These are phyloP conservation scores for Stegastes partitus DNA, from an alignment of 2,113 vertebrate genomes.

Conservation along the genomic window DNA sequence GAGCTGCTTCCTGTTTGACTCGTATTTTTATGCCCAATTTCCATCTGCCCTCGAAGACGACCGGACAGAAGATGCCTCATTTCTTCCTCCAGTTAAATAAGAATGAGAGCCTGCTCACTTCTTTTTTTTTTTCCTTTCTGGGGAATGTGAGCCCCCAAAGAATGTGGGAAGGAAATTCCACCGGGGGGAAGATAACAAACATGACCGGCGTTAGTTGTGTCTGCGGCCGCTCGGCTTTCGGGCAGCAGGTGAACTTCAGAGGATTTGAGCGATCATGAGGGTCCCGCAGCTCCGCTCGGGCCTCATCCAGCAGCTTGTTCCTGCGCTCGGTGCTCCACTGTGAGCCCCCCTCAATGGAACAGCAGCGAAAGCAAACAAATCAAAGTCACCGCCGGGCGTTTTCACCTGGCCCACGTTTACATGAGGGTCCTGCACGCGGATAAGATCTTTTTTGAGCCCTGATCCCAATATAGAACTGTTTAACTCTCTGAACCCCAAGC, in stretches of 20 bases:
- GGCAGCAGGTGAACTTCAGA: conserved; percentile 81
- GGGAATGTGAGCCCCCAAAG: conserved; percentile 76
- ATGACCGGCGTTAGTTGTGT: conserved; percentile 73
- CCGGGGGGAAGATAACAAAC: conserved; percentile 79
- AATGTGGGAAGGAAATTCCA: conserved; percentile 84
- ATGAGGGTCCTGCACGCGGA: conserved; percentile 59
- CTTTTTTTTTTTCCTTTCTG: conserved; percentile 36
- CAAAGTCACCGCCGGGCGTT: neutral
- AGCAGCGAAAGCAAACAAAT: conserved; percentile 68
- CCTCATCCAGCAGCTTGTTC: conserved; percentile 35
- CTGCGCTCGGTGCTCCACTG: conserved; percentile 39
- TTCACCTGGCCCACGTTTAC: conserved; percentile 58
- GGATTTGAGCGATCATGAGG: conserved; percentile 47
- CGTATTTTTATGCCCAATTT: conserved; percentile 46
- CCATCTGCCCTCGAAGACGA: conserved; percentile 42
- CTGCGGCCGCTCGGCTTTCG: conserved; percentile 40
- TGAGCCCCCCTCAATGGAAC: conserved; percentile 31
- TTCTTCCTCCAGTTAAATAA: conserved; percentile 14
- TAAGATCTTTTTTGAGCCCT: conserved; percentile 51
- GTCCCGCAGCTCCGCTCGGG: conserved; percentile 43
- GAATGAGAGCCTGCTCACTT: conserved; percentile 44
- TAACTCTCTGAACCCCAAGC: conserved; percentile 5
- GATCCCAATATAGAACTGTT: conserved; percentile 50
- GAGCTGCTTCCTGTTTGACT: conserved; percentile 59
- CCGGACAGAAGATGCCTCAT: conserved; percentile 60